phyloP scores from a whole-genome alignment of 2,113 vertebrate genomes.

The Hemichromis elongatus region DNA sequence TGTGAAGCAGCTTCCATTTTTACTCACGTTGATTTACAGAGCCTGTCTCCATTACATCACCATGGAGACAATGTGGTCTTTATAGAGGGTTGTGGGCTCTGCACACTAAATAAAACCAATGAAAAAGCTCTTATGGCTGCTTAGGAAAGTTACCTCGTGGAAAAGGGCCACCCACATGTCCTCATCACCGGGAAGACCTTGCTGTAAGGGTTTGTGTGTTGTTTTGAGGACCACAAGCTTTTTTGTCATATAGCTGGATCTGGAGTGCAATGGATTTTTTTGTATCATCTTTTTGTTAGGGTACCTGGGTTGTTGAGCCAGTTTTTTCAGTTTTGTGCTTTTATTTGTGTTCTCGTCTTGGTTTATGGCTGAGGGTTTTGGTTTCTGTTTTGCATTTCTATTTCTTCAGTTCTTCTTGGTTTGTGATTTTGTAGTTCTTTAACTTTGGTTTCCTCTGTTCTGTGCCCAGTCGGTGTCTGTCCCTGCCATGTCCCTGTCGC shows the following conservation, averaged over 20 bases:
- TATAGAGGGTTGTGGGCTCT: slow-evolving; percentile 27
- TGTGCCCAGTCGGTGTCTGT: too few relatives aligned
- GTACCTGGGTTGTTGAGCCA: too few relatives aligned
- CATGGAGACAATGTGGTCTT: slow-evolving; percentile 48
- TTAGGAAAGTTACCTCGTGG: not conserved
- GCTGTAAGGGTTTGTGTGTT: not conserved
- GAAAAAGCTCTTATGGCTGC: slow-evolving; percentile 36
- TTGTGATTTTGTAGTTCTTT: too few relatives aligned
- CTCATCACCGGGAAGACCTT: not conserved
- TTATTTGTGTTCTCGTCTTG: too few relatives aligned
- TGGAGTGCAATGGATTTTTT: not conserved
- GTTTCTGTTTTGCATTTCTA: too few relatives aligned
- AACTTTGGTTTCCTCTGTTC: too few relatives aligned
- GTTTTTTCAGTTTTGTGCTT: too few relatives aligned
- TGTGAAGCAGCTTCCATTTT: slow-evolving; percentile 64
- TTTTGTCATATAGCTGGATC: not conserved
- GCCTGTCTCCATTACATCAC: slow-evolving; percentile 31
- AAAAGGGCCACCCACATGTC: too few relatives aligned
- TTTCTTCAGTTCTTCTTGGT: too few relatives aligned
- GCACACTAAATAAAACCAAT: slow-evolving; percentile 35
- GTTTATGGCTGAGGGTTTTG: too few relatives aligned
- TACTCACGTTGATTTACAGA: slow-evolving; percentile 59
- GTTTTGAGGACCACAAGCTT: not conserved
- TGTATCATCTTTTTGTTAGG: not conserved
- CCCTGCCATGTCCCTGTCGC: too few relatives aligned